These are phyloP conservation scores for Charadrius vociferus DNA, from an alignment of 2,113 vertebrate species.

Conservation along the genomic window DNA sequence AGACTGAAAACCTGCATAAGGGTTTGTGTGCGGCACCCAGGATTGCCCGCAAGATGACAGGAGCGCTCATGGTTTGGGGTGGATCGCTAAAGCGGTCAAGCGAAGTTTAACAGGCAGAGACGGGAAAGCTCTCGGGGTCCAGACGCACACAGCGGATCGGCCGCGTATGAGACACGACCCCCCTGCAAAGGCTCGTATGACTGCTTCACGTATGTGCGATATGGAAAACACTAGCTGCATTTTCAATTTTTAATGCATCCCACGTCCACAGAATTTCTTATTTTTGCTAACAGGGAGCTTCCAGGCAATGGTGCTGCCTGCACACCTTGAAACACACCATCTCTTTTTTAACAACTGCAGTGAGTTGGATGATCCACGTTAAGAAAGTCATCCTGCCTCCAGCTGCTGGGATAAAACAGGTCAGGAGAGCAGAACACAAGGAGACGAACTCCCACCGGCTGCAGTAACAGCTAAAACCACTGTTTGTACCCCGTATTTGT, in stretches of 20 bases:
- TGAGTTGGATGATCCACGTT: not conserved
- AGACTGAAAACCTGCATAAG: not conserved
- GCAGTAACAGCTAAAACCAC: not conserved
- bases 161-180: not conserved
- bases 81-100: not conserved
- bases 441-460: not conserved
- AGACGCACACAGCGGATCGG: not conserved
- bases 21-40: not conserved
- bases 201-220: not conserved
- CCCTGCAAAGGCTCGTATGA: not conserved
- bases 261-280: not conserved
- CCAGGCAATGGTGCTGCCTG: not conserved
- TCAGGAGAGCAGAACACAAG: not conserved
- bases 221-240: constrained; percentile 7
- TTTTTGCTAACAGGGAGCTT: constrained; percentile 35
- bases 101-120: not conserved
- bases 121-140: not conserved
- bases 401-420: not conserved
- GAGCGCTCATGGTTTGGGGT: not conserved
- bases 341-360: not conserved
- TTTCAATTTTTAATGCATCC: constrained; percentile 17
- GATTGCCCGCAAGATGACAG: not conserved
- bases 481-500: not conserved
- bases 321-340: not conserved
- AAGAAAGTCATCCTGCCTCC: not conserved